Evolutionary conservation across 2,113 vertebrate species (phyloP).

Genomic region (Gopherus evgoodei): DNA sequence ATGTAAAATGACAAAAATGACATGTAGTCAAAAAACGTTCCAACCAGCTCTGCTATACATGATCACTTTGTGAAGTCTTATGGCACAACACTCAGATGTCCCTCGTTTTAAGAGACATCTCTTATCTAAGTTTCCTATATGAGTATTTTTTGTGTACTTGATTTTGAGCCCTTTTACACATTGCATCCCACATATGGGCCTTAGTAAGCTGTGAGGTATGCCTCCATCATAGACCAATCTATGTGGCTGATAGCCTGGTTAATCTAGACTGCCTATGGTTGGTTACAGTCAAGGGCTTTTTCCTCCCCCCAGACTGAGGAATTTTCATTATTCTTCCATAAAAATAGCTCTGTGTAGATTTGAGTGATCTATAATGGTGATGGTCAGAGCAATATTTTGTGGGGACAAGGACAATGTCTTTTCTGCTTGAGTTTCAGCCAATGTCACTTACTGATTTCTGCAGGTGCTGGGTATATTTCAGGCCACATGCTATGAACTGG

Average conservation of each 20-base stretch:
- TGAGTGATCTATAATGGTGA: neutral
- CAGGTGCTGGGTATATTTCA: neutral
- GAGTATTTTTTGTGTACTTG: neutral
- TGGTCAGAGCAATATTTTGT: neutral
- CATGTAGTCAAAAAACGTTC: neutral
- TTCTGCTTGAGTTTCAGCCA: neutral
- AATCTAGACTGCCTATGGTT: neutral
- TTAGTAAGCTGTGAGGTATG: neutral
- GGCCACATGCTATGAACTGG: neutral
- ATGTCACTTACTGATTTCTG: neutral
- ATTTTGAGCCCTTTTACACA: neutral
- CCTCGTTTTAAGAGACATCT: neutral
- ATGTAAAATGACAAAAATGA: too few relatives aligned
- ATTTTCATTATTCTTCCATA: too few relatives aligned
- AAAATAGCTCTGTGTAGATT: neutral
- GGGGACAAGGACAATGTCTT: fast-evolving
- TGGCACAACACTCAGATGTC: neutral
- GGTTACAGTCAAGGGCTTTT: neutral
- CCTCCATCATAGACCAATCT: neutral
- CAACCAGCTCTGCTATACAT: neutral
- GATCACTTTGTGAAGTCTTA: neutral
- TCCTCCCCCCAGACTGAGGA: too few relatives aligned
- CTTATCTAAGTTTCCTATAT: neutral
- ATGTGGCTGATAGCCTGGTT: neutral
- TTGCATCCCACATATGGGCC: neutral